Conservation (phyloP, 2,113 vertebrate species). For the Copsychus sechellarum region DNA sequence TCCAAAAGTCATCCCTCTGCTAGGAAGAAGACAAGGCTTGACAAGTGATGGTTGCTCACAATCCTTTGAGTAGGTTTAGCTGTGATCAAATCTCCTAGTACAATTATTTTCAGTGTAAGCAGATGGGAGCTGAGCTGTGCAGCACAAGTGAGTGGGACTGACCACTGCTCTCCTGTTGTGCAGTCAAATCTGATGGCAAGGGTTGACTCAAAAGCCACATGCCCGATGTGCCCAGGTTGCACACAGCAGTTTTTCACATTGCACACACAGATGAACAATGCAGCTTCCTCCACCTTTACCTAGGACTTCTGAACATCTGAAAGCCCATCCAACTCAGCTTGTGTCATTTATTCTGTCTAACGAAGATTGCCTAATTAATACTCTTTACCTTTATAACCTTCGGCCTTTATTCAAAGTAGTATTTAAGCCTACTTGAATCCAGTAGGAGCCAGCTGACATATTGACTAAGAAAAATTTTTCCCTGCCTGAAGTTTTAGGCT, state of each 20-base stretch:
- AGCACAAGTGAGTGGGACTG: neutral
- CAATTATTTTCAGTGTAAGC: neutral
- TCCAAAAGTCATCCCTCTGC: conserved; percentile 1
- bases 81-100: neutral
- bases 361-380: neutral
- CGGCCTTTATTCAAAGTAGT: neutral
- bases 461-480: neutral
- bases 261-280: neutral
- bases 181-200: neutral
- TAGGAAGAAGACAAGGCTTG: neutral
- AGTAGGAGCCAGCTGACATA: neutral
- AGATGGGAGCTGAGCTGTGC: neutral
- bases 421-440: neutral
- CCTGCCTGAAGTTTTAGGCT: neutral
- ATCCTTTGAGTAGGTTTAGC: neutral
- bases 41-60: neutral
- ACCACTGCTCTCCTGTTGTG: neutral
- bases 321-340: neutral
- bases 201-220: neutral
- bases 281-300: neutral
- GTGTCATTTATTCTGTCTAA: neutral
- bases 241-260: neutral
- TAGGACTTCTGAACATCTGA: neutral
- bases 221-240: neutral
- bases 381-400: neutral